These are phyloP conservation scores for Stenolophus ochropezus DNA, from an alignment of 2,888 invertebrate species.

Conservation along the genomic window DNA sequence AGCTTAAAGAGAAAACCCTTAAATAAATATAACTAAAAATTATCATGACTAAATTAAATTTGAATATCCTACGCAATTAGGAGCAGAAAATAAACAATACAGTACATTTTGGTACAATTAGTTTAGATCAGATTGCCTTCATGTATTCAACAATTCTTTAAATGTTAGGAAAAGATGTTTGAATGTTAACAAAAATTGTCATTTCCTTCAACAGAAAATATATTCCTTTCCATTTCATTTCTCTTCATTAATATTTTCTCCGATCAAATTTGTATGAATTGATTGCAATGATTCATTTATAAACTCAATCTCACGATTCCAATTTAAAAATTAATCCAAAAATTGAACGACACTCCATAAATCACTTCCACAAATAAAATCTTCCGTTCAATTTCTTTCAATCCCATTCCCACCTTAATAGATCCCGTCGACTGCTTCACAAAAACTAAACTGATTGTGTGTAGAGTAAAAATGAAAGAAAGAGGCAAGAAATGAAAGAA, in stretches of 20 bases:
- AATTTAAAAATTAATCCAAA: not conserved
- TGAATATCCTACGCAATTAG: no score
- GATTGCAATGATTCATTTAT: not conserved
- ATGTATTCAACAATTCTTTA: no score
- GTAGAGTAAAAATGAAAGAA: not conserved
- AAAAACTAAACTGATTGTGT: not conserved
- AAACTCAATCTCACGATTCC: not conserved
- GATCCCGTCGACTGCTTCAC: not conserved
- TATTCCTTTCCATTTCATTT: not conserved
- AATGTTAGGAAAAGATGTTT: no score
- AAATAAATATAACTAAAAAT: no score
- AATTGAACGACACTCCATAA: not conserved
- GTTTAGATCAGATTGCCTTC: no score
- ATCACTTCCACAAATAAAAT: not conserved
- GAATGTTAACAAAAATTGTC: not conserved
- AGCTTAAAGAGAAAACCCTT: no score
- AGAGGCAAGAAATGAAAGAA: not conserved
- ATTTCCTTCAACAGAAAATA: no score
- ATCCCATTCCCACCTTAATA: not conserved
- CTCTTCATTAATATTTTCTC: not conserved
- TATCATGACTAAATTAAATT: no score
- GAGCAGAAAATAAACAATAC: no score
- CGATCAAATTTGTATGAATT: not conserved
- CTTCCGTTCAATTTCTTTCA: not conserved
- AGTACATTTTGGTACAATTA: no score